Conservation (phyloP, 2,113 vertebrate genomes). For the Smithornis capensis region DNA sequence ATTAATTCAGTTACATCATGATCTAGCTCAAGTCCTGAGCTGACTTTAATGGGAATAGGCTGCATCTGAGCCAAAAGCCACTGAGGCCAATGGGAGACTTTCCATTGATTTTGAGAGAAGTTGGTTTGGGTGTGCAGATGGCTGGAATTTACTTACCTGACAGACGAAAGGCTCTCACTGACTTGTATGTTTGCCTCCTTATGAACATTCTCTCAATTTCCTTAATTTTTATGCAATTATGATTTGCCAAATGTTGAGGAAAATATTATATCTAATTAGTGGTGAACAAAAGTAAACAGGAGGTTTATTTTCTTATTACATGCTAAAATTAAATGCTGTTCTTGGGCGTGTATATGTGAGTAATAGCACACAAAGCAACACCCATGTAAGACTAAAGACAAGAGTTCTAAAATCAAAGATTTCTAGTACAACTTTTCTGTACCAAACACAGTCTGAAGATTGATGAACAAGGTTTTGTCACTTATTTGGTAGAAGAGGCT, state of each 20-base stretch:
- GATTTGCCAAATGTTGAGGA: conserved; percentile 28
- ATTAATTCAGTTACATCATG: conserved; percentile 69
- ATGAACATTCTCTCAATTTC: conserved; percentile 31
- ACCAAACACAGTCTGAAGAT: not conserved
- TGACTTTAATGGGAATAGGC: conserved; percentile 35
- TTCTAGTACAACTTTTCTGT: not conserved
- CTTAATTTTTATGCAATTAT: conserved; percentile 64
- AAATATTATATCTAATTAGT: conserved; percentile 54
- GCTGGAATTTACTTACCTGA: conserved; percentile 9
- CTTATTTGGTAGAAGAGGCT: not conserved
- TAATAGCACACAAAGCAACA: not conserved
- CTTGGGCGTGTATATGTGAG: not conserved
- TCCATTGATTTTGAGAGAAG: conserved; percentile 6
- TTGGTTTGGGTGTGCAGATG: not conserved
- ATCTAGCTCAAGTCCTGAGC: conserved; percentile 36
- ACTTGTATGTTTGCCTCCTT: not conserved
- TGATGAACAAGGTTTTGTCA: not conserved
- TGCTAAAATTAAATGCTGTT: conserved; percentile 9
- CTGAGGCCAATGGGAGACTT: not conserved
- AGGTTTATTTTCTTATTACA: conserved; percentile 37
- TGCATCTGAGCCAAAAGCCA: conserved; percentile 24
- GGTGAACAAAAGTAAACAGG: conserved; percentile 50
- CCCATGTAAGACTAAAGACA: not conserved
- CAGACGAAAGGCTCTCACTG: not conserved
- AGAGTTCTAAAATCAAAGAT: not conserved